A percentile compares a stretch with the other conserved stretches of the same genome.
These are phyloP conservation scores for Lytechinus pictus DNA, from an alignment of 35 echinoderm and acorn worm genomes.

Conservation along the genomic window DNA sequence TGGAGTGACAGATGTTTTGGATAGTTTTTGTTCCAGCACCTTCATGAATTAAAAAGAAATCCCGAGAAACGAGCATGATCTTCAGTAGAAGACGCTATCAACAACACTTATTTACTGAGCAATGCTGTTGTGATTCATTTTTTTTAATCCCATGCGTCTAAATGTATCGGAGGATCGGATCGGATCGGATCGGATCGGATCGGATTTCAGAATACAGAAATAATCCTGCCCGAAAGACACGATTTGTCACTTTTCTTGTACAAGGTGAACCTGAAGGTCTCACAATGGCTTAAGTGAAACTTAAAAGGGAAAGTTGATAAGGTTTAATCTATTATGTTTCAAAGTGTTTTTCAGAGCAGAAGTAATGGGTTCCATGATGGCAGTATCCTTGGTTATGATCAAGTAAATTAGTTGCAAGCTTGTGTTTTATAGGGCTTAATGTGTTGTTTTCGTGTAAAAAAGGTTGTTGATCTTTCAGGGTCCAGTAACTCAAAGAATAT, in stretches of 20 bases:
- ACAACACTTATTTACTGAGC: too few species aligned
- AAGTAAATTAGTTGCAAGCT: neutral
- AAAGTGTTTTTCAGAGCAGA: neutral
- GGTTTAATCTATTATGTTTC: neutral
- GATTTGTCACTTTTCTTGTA: neutral
- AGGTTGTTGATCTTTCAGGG: neutral
- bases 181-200: too few species aligned
- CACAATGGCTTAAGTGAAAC: neutral
- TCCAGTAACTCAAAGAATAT: too few species aligned
- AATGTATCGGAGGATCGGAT: too few species aligned
- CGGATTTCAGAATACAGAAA: too few species aligned
- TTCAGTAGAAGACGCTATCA: too few species aligned
- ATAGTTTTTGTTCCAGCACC: too few species aligned
- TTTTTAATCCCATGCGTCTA: too few species aligned
- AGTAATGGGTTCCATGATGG: neutral
- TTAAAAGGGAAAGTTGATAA: too few species aligned
- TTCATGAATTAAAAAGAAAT: neutral
- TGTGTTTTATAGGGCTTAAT: neutral
- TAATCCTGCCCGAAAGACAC: neutral
- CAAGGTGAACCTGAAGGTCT: neutral
- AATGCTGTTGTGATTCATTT: too few species aligned
- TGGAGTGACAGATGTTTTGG: too few species aligned
- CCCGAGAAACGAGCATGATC: neutral
- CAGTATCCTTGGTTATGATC: neutral
- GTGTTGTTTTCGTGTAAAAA: neutral